Evolutionary conservation across 2,888 invertebrate species (phyloP), one percentile per base, ranked within the genome.

Genomic region (Netelia melanura): DNA sequence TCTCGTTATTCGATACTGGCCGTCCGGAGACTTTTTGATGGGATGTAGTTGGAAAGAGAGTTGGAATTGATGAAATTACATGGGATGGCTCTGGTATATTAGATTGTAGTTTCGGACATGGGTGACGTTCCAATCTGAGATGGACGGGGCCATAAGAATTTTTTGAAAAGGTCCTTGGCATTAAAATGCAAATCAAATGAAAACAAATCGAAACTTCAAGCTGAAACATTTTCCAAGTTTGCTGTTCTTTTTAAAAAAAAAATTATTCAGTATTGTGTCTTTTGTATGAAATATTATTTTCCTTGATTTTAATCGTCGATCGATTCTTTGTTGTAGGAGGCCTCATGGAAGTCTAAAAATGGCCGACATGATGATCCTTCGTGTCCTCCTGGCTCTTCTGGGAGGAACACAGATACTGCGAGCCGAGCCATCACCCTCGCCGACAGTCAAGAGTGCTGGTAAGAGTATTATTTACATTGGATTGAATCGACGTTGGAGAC

Each of bases 361-460:
- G 92, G 89, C 87, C 90, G 90, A 88, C 81, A 91, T 91, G 91
- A 90, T 89, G 89, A 88, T 91, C 88, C 89, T 92, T 88, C 91
- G 90, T 85, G 87, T 91, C 75, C 87, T 91, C 84, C 86, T 93
- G 89, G 90, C 91, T 83, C 89, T 93, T 87, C 89, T 93, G 85
- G 93, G 93, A 89, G 89, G 92, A 88, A 91, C 91, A 71, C 92
- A 92, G 77, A 88, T 91, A 21, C 88, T 92, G 54, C 89, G 88
- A 76, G 93, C 92, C 21, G 91, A 92, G 84, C 91, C 92, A 43
- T 91, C 91, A 80, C 90, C 90, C 38, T 89, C 90, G 25, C 93
- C 93, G 6, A 92, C 92, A 54, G 91, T 89, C 83, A 93, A 90
- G 85, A 92, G 91, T 80, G 87, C 89, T 65, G 93, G 93, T 93